phyloP scores from a whole-genome alignment of 2,888 invertebrate genomes.

The Parochlus steinenii region DNA sequence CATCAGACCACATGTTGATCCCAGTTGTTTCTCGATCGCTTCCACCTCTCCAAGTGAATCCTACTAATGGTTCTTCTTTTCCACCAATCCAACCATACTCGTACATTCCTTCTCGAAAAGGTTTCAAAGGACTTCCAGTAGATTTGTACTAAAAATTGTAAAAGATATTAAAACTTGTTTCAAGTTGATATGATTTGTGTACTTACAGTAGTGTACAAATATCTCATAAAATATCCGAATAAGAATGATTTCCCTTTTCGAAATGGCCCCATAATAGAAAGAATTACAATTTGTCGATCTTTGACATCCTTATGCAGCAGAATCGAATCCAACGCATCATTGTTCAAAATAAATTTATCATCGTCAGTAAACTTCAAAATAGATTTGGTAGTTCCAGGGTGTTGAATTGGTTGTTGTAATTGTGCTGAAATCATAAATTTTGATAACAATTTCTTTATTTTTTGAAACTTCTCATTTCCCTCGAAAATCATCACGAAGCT shows the following conservation, averaged over 20 bases:
- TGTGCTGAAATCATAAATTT: too few species aligned
- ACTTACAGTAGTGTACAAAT: neutral
- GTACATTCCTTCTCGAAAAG: too few species aligned
- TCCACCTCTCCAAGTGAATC: slow-evolving; percentile 8
- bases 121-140: too few species aligned
- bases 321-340: too few species aligned
- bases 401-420: too few species aligned
- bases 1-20: slow-evolving; percentile 8
- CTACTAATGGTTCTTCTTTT: neutral
- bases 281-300: neutral
- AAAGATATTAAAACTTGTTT: neutral
- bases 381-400: too few species aligned
- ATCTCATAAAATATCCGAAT: neutral
- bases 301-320: too few species aligned
- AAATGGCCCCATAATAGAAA: neutral
- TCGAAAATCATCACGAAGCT: too few species aligned
- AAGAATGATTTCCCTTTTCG: neutral
- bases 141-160: neutral
- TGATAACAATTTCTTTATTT: too few species aligned
- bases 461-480: too few species aligned
- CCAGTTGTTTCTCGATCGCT: slow-evolving; percentile 8
- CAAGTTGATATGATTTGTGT: neutral
- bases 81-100: neutral
- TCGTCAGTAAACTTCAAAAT: too few species aligned
- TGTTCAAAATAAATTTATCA: too few species aligned